Evolutionary conservation across 2,888 invertebrate genomes (phyloP).

Genomic region (Hyposoter dolosus): DNA sequence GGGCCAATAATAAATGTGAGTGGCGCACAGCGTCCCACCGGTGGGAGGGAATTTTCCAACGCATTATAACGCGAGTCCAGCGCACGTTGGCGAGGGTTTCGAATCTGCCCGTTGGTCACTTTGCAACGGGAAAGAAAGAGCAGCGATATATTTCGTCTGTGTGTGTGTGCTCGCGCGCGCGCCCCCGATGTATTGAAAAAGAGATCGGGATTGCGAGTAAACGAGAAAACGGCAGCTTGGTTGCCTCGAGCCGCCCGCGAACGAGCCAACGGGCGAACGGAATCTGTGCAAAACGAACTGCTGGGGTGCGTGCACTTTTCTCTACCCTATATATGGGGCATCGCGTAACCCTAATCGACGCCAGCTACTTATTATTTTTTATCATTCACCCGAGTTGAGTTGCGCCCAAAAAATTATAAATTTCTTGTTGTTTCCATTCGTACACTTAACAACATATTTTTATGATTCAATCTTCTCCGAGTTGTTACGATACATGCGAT

Average conservation of each 20-base stretch:
- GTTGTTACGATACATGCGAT: too few relatives aligned
- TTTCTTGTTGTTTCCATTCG: too few relatives aligned
- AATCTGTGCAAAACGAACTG: constrained; percentile 34
- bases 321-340: constrained; percentile 29
- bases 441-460: too few relatives aligned
- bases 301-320: constrained; percentile 19
- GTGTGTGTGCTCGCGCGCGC: background rate
- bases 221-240: constrained; percentile 46
- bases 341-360: constrained; percentile 13
- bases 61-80: constrained; percentile 72
- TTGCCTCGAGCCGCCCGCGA: constrained; percentile 63
- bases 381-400: background rate
- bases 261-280: constrained; percentile 18
- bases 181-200: constrained; percentile 45
- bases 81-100: constrained; percentile 13
- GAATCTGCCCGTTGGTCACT: constrained; percentile 52
- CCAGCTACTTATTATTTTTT: background rate
- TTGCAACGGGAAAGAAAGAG: constrained; percentile 42
- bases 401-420: too few relatives aligned
- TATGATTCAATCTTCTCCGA: too few relatives aligned
- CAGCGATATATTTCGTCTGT: constrained; percentile 1
- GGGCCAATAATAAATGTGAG: constrained; percentile 68
- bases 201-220: constrained; percentile 62
- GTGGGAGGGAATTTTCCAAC: constrained; percentile 74
- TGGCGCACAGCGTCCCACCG: constrained; percentile 64